Evolutionary conservation across 2,888 invertebrate genomes (phyloP).

Genomic region (Pasiphila rectangulata): DNA sequence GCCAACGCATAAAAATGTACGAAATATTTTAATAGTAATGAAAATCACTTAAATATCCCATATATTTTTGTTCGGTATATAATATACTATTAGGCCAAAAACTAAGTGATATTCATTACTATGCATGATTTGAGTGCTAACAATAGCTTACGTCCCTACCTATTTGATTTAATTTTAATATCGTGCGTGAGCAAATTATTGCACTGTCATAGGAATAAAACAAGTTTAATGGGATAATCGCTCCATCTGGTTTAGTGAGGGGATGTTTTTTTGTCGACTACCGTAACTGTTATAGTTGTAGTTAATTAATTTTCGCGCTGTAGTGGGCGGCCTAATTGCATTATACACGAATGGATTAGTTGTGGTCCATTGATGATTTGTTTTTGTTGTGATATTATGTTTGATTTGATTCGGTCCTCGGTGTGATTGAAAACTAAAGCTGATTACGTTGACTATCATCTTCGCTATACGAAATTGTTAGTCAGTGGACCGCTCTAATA

Average conservation of each 20-base stretch:
- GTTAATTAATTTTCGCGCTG: conserved; percentile 66
- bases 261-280: conserved; percentile 60
- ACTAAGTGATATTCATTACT: too few species aligned
- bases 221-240: conserved; percentile 68
- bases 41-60: too few species aligned
- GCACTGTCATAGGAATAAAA: conserved; percentile 73
- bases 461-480: too few species aligned
- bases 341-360: conserved; percentile 62
- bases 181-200: conserved; percentile 76
- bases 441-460: too few species aligned
- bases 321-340: conserved; percentile 57
- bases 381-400: conserved; percentile 42
- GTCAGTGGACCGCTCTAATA: too few species aligned
- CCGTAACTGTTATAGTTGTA: conserved; percentile 44
- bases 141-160: too few species aligned
- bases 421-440: conserved; percentile 21
- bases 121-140: too few species aligned
- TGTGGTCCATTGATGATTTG: conserved; percentile 53
- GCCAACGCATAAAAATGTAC: too few species aligned
- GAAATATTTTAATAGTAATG: too few species aligned
- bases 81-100: too few species aligned
- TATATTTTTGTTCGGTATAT: too few species aligned
- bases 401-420: conserved; percentile 32
- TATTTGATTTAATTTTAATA: conserved; percentile 74
- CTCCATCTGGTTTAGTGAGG: conserved; percentile 61